Evolutionary conservation across 2,888 invertebrate genomes (phyloP).

Genomic region (Alentia gelatinosa): DNA sequence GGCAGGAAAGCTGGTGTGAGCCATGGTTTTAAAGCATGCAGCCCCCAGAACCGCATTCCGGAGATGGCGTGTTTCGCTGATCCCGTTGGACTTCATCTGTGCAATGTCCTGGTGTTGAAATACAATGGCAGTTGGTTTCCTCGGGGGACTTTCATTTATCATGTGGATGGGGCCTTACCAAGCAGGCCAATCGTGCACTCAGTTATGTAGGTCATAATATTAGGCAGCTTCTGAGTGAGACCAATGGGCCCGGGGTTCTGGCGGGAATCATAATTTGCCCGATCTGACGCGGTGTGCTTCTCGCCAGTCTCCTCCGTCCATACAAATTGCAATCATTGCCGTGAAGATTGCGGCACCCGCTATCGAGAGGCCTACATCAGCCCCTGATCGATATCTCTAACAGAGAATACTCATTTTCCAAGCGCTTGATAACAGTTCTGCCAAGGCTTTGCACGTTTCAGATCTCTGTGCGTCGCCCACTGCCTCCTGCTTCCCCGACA

Average conservation of each 20-base stretch:
- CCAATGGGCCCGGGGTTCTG: slow-evolving; percentile 2
- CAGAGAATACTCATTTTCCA: slow-evolving; percentile 42
- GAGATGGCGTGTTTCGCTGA: background rate
- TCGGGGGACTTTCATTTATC: background rate
- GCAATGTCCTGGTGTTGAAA: background rate
- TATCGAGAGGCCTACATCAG: slow-evolving; percentile 48
- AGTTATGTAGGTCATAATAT: slow-evolving; percentile 16
- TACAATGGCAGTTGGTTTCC: background rate
- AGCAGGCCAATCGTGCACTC: background rate
- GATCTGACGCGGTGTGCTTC: background rate
- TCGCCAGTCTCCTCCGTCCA: background rate
- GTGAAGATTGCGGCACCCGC: slow-evolving; percentile 14
- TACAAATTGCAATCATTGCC: slow-evolving; percentile 44
- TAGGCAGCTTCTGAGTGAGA: background rate
- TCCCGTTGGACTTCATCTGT: background rate
- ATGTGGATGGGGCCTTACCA: background rate
- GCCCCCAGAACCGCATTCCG: background rate
- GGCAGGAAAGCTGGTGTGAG: background rate
- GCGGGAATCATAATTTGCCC: slow-evolving; percentile 9
- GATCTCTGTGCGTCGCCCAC: background rate
- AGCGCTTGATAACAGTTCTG: slow-evolving; percentile 19
- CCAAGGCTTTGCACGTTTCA: slow-evolving; percentile 22
- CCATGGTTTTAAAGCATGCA: background rate
- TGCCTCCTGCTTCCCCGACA: no score
- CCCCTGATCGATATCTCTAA: slow-evolving; percentile 44